A percentile compares a stretch with the other conserved stretches of the same genome.
Evolutionary conservation across 2,113 vertebrate species (phyloP).

Genomic region (human): GRCh38 chr1:54264501-54265000

Average conservation of each 20-base stretch:
- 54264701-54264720: background rate
- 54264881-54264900: background rate
- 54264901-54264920: rapidly evolving
- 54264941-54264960: background rate
- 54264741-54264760: background rate
- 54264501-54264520: background rate
- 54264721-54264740: background rate
- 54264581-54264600: background rate
- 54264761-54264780: background rate
- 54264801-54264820: background rate
- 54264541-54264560: background rate
- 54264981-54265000: slow-evolving; percentile 49
- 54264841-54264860: background rate
- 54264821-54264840: background rate
- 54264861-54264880: background rate
- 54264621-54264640: background rate
- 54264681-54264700: background rate
- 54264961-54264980: background rate
- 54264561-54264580: rapidly evolving
- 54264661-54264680: background rate
- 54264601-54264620: background rate
- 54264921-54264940: background rate
- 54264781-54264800: background rate
- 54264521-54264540: background rate
- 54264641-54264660: too few relatives aligned